phyloP scores from a whole-genome alignment of 2,113 vertebrate genomes.

The Pipra filicauda region DNA sequence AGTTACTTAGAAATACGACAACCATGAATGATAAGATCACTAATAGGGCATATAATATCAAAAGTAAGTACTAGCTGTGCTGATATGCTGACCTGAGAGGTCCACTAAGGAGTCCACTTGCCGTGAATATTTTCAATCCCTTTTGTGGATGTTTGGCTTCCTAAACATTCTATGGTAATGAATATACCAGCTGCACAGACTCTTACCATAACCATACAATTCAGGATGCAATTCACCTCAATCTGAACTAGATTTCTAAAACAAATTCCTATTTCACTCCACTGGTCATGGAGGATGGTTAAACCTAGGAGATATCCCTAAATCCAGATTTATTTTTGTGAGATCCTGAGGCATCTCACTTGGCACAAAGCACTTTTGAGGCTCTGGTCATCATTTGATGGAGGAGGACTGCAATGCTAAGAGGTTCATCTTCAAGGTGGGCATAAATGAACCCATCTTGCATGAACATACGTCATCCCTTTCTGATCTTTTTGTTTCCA shows the following conservation, averaged over 20 bases:
- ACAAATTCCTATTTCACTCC: not conserved
- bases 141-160: not conserved
- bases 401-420: not conserved
- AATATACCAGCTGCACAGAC: not conserved
- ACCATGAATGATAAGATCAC: not conserved
- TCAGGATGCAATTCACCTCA: not conserved
- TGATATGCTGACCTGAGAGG: not conserved
- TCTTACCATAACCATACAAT: not conserved
- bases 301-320: not conserved
- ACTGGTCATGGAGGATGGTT: not conserved
- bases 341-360: not conserved
- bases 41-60: not conserved
- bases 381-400: not conserved
- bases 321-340: not conserved
- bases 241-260: not conserved
- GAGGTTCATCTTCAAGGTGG: not conserved
- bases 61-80: not conserved
- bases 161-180: not conserved
- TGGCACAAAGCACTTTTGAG: not conserved
- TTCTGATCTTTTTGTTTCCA: not conserved
- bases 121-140: not conserved
- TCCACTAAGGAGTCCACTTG: not conserved
- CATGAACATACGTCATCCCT: not conserved
- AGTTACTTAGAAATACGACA: not conserved
- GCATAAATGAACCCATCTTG: not conserved